phyloP scores from a whole-genome alignment of 2,797 vertebrate species.

The Sciaenops ocellatus region DNA sequence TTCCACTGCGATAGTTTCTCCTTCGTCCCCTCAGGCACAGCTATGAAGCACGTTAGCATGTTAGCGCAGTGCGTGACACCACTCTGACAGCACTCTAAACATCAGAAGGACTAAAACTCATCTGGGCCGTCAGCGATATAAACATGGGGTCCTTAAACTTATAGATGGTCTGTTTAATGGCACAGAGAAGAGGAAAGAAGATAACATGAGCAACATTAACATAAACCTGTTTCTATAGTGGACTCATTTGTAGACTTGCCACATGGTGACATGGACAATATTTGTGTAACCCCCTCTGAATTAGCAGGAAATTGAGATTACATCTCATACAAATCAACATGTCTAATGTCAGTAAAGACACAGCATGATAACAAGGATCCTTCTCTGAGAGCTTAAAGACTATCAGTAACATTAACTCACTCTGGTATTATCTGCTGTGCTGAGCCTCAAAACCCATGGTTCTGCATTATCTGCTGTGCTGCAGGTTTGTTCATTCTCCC shows the following conservation, averaged over 20 bases:
- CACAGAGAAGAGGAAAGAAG: slow-evolving; percentile 44
- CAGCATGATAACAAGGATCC: slow-evolving; percentile 16
- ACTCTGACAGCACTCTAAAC: slow-evolving; percentile 80
- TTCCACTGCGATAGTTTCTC: slow-evolving; percentile 60
- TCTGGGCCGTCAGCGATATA: slow-evolving; percentile 71
- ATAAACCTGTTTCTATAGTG: slow-evolving; percentile 31
- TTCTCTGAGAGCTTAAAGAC: slow-evolving; percentile 37
- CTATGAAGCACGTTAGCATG: slow-evolving; percentile 72
- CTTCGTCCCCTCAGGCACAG: slow-evolving; percentile 65
- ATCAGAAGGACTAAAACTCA: slow-evolving; percentile 79
- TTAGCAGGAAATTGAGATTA: slow-evolving; percentile 3
- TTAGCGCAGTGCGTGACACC: slow-evolving; percentile 77
- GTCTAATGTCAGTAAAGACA: slow-evolving; percentile 12
- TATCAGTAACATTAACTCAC: slow-evolving; percentile 27
- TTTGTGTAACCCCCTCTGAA: slow-evolving; percentile 1
- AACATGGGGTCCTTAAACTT: slow-evolving; percentile 69
- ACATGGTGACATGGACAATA: slow-evolving; percentile 7
- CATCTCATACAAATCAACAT: slow-evolving; percentile 14
- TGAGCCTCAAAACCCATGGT: slow-evolving; percentile 25
- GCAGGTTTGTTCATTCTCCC: slow-evolving; percentile 47
- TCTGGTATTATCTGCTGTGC: slow-evolving; percentile 40
- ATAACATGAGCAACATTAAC: slow-evolving; percentile 50
- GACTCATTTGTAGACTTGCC: slow-evolving; percentile 25
- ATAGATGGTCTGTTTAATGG: slow-evolving; percentile 65
- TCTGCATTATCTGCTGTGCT: slow-evolving; percentile 43